These are phyloP conservation scores for Selenia dentaria DNA, from an alignment of 2,888 invertebrate genomes.

Conservation along the genomic window DNA sequence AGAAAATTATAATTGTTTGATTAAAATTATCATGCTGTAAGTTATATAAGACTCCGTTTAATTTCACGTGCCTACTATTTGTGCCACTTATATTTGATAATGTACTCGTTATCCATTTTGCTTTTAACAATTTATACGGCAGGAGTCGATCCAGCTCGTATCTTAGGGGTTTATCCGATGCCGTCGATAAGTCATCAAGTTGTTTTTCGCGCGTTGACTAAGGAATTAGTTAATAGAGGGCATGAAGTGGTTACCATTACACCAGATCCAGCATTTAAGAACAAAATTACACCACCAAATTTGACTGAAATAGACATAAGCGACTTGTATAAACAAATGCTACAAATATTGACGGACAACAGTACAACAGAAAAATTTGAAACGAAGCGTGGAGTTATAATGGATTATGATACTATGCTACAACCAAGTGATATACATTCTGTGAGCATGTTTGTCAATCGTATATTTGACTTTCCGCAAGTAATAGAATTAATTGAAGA, in stretches of 20 bases:
- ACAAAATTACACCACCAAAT: constrained; percentile 38
- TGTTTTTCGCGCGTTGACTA: constrained; percentile 49
- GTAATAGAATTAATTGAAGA: constrained; percentile 35
- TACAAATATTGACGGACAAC: not conserved
- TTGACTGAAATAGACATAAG: constrained; percentile 55
- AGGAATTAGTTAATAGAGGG: constrained; percentile 56
- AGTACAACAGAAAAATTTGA: too few species aligned
- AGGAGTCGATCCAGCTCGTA: constrained; percentile 40
- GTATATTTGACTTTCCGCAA: constrained; percentile 23
- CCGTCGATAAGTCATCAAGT: constrained; percentile 66
- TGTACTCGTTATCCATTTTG: not conserved
- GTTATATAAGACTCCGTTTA: too few species aligned
- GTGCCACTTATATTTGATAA: not conserved
- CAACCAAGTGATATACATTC: not conserved
- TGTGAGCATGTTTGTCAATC: constrained; percentile 5
- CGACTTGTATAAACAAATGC: constrained; percentile 25
- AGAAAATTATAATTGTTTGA: too few species aligned
- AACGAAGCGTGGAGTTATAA: constrained; percentile 32
- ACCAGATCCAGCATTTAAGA: constrained; percentile 45
- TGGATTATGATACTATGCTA: constrained; percentile 8
- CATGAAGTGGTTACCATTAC: constrained; percentile 63
- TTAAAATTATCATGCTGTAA: too few species aligned
- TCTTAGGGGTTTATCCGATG: constrained; percentile 52
- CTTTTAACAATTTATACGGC: not conserved
- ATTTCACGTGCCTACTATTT: too few species aligned